phyloP scores from a whole-genome alignment of 2,797 vertebrate genomes.

The Trichosurus vulpecula region DNA sequence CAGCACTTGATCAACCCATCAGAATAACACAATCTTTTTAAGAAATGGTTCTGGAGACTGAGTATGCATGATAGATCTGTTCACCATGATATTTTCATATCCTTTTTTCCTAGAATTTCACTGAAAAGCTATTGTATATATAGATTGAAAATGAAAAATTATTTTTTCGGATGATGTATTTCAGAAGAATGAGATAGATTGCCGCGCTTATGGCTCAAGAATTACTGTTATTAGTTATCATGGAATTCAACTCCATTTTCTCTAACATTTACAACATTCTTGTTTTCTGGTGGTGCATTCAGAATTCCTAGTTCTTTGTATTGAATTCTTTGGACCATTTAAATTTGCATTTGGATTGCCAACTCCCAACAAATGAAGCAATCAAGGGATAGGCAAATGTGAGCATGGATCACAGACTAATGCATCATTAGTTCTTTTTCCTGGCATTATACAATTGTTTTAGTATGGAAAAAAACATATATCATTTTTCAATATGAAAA shows the following conservation, averaged over 20 bases:
- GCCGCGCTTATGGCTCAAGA: conserved; percentile 34
- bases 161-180: conserved; percentile 42
- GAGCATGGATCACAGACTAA: not conserved
- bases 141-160: conserved; percentile 40
- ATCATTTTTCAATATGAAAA: conserved; percentile 5
- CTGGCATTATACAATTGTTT: not conserved
- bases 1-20: not conserved
- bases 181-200: conserved; percentile 36
- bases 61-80: conserved; percentile 21
- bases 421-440: not conserved
- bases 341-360: not conserved
- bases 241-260: conserved; percentile 52
- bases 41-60: conserved; percentile 42
- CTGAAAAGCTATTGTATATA: not conserved
- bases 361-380: conserved; percentile 13
- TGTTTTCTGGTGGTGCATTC: conserved; percentile 11
- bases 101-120: conserved; percentile 18
- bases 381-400: conserved; percentile 9
- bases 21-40: conserved; percentile 30
- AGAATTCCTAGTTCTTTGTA: conserved; percentile 31
- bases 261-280: conserved; percentile 17
- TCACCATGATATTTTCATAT: conserved; percentile 47
- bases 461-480: not conserved
- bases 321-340: not conserved
- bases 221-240: conserved; percentile 46